These are phyloP conservation scores for Oophaga sylvatica DNA, from an alignment of 2,797 vertebrate genomes.

Conservation along the genomic window DNA sequence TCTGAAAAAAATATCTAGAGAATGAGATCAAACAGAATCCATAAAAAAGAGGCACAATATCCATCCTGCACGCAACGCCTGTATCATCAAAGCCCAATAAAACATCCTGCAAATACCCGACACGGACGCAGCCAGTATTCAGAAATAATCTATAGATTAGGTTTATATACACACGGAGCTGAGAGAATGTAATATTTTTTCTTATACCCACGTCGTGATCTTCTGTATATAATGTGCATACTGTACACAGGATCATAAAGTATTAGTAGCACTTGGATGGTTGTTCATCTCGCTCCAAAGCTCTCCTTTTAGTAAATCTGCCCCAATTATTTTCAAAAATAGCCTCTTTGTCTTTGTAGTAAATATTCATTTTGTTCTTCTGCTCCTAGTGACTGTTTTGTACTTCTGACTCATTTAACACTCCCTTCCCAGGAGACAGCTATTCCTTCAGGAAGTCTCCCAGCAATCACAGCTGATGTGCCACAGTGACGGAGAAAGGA, in stretches of 20 bases:
- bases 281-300: conserved; percentile 23
- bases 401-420: conserved; percentile 53
- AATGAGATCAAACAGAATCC: not conserved
- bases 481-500: conserved; percentile 14
- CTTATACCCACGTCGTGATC: not conserved
- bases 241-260: conserved; percentile 2
- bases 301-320: conserved; percentile 44
- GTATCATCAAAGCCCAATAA: not conserved
- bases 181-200: not conserved
- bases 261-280: conserved; percentile 28
- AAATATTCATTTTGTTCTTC: conserved; percentile 31
- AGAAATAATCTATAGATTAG: not conserved
- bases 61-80: not conserved
- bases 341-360: conserved; percentile 40
- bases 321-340: conserved; percentile 45
- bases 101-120: not conserved
- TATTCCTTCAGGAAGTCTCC: conserved; percentile 48
- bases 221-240: conserved; percentile 5
- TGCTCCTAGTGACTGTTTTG: conserved; percentile 1
- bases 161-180: not conserved
- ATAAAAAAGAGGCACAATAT: not conserved
- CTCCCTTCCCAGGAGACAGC: conserved; percentile 45
- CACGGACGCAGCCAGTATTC: not conserved
- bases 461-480: conserved; percentile 49
- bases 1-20: no score